These are phyloP conservation scores for Scaptomyza pallida DNA, from an alignment of 1,140 invertebrate genomes.

Conservation along the genomic window DNA sequence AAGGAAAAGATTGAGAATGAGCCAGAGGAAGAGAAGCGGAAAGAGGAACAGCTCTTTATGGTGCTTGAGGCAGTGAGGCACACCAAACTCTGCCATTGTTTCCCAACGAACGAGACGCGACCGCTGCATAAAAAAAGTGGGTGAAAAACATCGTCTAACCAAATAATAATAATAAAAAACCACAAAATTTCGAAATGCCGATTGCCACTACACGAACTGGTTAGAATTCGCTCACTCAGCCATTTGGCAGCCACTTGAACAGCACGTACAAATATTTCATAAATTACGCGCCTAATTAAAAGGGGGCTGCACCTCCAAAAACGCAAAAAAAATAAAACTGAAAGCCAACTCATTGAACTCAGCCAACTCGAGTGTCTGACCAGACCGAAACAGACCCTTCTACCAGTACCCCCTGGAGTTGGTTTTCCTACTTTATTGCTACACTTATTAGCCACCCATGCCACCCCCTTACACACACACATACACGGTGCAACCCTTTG, in stretches of 20 bases:
- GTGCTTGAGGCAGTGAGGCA: slow-evolving; percentile 51
- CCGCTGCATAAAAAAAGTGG: slow-evolving; percentile 64
- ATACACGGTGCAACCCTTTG: slow-evolving; percentile 41
- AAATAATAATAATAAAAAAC: no score
- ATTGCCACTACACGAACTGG: slow-evolving; percentile 36
- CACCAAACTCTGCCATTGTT: slow-evolving; percentile 50
- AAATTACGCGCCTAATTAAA: slow-evolving; percentile 81
- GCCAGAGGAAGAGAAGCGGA: neutral
- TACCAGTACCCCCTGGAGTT: neutral
- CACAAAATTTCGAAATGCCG: slow-evolving; percentile 36
- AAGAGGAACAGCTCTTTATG: slow-evolving; percentile 34
- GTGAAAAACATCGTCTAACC: slow-evolving; percentile 53
- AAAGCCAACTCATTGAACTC: slow-evolving; percentile 48
- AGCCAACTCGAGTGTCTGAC: slow-evolving; percentile 67
- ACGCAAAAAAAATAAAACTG: slow-evolving; percentile 3
- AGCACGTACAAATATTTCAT: slow-evolving; percentile 74
- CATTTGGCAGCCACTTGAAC: slow-evolving; percentile 72
- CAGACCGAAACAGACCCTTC: slow-evolving; percentile 56
- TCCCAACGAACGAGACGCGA: slow-evolving; percentile 35
- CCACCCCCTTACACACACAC: neutral
- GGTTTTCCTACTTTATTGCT: slow-evolving; percentile 52
- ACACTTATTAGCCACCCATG: slow-evolving; percentile 50
- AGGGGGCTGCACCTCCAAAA: slow-evolving; percentile 29
- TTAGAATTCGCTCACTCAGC: slow-evolving; percentile 50
- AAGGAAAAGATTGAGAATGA: neutral